Evolutionary conservation across 2,797 vertebrate species (phyloP).

Genomic region (Bovichtus variegatus): DNA sequence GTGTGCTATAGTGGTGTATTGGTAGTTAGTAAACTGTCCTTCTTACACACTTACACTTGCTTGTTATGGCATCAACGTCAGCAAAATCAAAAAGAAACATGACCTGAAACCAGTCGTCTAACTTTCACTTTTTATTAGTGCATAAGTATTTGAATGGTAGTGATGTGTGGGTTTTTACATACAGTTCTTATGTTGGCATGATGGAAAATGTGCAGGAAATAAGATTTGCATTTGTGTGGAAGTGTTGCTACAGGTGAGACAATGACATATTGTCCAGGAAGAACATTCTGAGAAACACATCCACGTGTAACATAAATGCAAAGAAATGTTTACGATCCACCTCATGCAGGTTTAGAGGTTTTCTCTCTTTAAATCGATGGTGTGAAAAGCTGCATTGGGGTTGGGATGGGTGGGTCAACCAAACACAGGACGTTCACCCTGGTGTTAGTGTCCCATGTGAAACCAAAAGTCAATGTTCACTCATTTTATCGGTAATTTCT

Average conservation of each 20-base stretch:
- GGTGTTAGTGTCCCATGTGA: no score
- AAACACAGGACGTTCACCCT: no score
- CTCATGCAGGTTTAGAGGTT: no score
- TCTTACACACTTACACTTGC: not conserved
- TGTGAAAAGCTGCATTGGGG: not conserved
- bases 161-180: not conserved
- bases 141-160: not conserved
- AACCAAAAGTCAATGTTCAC: no score
- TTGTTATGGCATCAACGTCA: not conserved
- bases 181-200: not conserved
- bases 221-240: not conserved
- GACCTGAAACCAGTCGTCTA: constrained; percentile 1
- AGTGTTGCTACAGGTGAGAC: not conserved
- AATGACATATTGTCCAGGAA: not conserved
- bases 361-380: not conserved
- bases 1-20: not conserved
- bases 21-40: not conserved
- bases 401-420: no score
- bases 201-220: not conserved
- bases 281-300: not conserved
- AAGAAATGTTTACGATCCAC: no score
- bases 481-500: no score
- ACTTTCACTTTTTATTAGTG: not conserved
- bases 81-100: not conserved
- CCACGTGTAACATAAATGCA: not conserved